Evolutionary conservation across 2,113 vertebrate species (phyloP), one percentile per base, ranked within the genome.

Genomic region (Cephalopholis sonnerati): DNA sequence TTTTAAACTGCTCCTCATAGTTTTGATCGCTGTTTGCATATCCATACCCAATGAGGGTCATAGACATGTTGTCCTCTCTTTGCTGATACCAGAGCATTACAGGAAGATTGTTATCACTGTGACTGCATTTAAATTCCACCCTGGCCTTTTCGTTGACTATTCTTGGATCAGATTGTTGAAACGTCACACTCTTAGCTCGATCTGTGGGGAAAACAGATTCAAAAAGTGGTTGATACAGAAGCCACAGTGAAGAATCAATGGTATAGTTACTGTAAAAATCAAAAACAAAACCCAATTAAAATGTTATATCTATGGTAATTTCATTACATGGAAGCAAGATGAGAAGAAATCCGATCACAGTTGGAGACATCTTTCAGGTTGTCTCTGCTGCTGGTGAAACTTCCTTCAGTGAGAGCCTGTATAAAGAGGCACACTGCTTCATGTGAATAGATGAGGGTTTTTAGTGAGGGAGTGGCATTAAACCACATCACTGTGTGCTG

Each of bases 41-140:
- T 4, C 41, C 10, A 8, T 44, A 44, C 9, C 41, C 41, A 8
- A 44, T 44, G 5, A 44, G 9, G 9, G 1, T 44, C 41, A 44
- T 74, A n/a, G n/a, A n/a, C 36, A 22, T 13, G 3, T 27, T n/a
- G 9, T 51, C 7, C 36, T 69, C 16, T 22, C 5, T 62, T 25
- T 92, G 86, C 25, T 80, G 89, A 80, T 93, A 92, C 91, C 93
- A 93, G 0, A 86, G 71, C 81, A 94, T 92, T 0, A 10, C 0
- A 0, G 13, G 0, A 25, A 77, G 84, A 29, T 0, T 55, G 24
- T 0, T 70, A 18, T 81, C 78, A 41, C 89, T 39, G 46, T 93
- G 90, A 7, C 62, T 84, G 44, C 92, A 93, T 0, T 29, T 7
- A 9, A 93, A 79, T 2, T 78, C 65, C 2, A 77, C 69, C 6